Base-by-base conservation (phyloP, 37 sponge, comb jelly and placozoan species). In the Tethya wilhelma region DNA sequence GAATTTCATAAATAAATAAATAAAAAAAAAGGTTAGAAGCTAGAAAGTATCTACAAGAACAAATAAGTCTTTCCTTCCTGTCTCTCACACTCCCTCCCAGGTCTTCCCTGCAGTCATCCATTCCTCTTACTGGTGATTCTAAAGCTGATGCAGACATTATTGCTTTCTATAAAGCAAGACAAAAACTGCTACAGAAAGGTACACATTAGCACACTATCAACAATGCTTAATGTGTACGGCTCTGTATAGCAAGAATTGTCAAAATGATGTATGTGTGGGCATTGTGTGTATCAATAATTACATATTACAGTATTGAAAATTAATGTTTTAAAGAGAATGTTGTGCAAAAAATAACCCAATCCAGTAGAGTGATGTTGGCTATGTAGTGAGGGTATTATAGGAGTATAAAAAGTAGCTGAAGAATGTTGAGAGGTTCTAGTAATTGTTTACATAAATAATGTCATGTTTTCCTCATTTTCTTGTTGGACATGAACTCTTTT, bases 71-170 rank as follows among this genome's bases (percentile, higher is more conserved):
- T n/a, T n/a, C n/a, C n/a, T n/a, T n/a, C n/a, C n/a, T n/a, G n/a
- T n/a, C n/a, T n/a, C n/a, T n/a, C n/a, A n/a, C n/a, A n/a, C n/a
- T n/a, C n/a, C n/a, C n/a, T n/a, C n/a, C n/a, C n/a, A n/a, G n/a
- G n/a, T n/a, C 53, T 49, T 19, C 14, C 14, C 14, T 17, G 29
- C 67, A 72, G 7, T 49, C 73, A 5, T 64, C 86, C 29, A 84
- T 96, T 56, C 95, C 86, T 4, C 79, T 93, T 23, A 95, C 96
- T 22, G 96, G 98, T 28, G 95, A 97, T 49, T 53, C 69, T 5
- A 86, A 59, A 34, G 95, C 96, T 40, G 96, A 97, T 75, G 90
- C 90, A 23, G 98, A 97, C 79, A 97, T 97, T 39, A 59, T 97
- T 28, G 96, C 95, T 4, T 97, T 97, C 65, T 91, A 92, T 81